Base-by-base conservation (phyloP, 2,113 vertebrate genomes). In the Zosterops japonicus region DNA sequence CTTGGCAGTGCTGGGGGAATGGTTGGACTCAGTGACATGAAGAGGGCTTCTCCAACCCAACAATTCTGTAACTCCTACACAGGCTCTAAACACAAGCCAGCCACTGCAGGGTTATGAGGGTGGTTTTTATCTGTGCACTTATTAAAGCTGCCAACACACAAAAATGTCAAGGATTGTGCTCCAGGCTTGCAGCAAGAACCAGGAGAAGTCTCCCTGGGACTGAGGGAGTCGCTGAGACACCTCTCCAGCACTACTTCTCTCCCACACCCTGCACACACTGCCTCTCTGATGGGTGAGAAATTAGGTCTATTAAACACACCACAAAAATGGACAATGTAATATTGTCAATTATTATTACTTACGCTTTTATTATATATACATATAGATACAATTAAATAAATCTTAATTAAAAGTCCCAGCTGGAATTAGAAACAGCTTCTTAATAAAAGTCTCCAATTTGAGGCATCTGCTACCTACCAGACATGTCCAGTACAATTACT, bases 81-180 rank as follows among this genome's bases (percentile, higher is more conserved):
- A 24, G 31, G 5, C 47, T 20, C 13, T 3, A 36, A 50, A 52
- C 29, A 42, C 0, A 1, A 78, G 23, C 18, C 27, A 33, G 14
- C 11, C 69, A 33, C 70, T 17, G 41, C 44, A 72, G 53, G 41
- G 63, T 39, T 41, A 68, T 10, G 7, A 12, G 42, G 31, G 14
- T 2, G 8, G 22, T 0, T 79, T 87, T 72, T 55, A 82, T 12
- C 57, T 15, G 1, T 6, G 25, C 57, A 36, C 47, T 81, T 28
- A 47, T 1, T 60, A 35, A 47, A 75, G 63, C 75, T 42, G 70
- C 24, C 82, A 72, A 6, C 35, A 47, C 25, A 49, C 27, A 80
- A 42, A 87, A 77, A 21, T 6, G n/a, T 4, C 77, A 83, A 22
- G 18, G 79, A 29, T 24, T 69, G 67, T 56, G 53, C 39, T 82